A percentile compares a stretch with the other conserved stretches of the same genome.
Conservation (phyloP, 2,888 invertebrate species). For the Siphlonurus alternatus region DNA sequence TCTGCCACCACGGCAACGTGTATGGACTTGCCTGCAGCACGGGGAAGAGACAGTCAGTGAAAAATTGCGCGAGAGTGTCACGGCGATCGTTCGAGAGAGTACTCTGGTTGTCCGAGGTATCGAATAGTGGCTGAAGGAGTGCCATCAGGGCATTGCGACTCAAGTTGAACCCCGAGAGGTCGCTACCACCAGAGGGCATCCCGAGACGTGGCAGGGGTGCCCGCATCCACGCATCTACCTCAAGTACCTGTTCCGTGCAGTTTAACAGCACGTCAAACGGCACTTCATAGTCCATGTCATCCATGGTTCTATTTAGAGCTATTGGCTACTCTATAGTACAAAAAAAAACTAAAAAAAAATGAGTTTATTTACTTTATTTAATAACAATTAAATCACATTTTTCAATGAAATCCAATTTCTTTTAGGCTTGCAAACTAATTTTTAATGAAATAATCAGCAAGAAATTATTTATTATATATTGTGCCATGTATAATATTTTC, state of each 20-base stretch:
- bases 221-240: background rate
- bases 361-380: too few species aligned
- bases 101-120: background rate
- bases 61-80: background rate
- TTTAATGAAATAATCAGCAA: too few species aligned
- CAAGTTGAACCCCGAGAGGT: background rate
- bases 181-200: background rate
- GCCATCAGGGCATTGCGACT: background rate
- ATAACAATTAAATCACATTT: too few species aligned
- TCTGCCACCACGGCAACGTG: conserved; percentile 25
- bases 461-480: too few species aligned
- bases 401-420: too few species aligned
- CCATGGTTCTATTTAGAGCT: too few species aligned
- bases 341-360: too few species aligned
- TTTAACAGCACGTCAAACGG: background rate
- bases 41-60: background rate
- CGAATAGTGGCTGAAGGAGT: background rate
- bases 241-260: background rate
- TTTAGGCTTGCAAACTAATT: too few species aligned
- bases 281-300: background rate
- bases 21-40: conserved; percentile 27
- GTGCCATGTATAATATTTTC: too few species aligned
- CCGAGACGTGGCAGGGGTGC: background rate
- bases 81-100: too few species aligned
- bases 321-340: too few species aligned